Conservation (phyloP, 2,797 vertebrate genomes). For the Pristis pectinata region DNA sequence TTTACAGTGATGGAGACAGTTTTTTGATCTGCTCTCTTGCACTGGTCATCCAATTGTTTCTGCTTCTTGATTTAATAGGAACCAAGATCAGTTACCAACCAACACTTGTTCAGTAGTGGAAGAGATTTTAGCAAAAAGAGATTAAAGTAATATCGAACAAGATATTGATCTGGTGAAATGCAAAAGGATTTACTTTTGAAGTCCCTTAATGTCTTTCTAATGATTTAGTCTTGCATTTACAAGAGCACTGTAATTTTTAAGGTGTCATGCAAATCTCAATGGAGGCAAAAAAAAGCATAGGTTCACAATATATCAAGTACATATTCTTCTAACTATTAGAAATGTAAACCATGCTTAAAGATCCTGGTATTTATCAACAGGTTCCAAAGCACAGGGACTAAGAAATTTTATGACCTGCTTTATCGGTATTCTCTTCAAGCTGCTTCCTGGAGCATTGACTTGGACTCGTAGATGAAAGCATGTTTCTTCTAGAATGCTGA, state of each 20-base stretch:
- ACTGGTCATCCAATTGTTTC: not conserved
- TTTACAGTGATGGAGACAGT: not conserved
- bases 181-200: not conserved
- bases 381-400: not conserved
- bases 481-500: not conserved
- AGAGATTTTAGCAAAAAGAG: not conserved
- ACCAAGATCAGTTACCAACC: not conserved
- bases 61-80: not conserved
- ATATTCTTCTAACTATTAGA: not conserved
- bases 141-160: not conserved
- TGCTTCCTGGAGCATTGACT: not conserved
- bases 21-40: not conserved
- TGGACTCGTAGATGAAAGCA: not conserved
- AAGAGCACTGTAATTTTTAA: not conserved
- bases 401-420: not conserved
- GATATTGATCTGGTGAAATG: not conserved
- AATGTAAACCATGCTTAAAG: not conserved
- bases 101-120: not conserved
- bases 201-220: not conserved
- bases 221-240: not conserved
- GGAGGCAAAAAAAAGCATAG: not conserved
- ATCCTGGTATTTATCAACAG: not conserved
- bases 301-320: not conserved
- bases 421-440: not conserved
- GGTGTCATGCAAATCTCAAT: not conserved